Conservation (phyloP, 1,140 invertebrate species). For the Habropoda laboriosa region DNA sequence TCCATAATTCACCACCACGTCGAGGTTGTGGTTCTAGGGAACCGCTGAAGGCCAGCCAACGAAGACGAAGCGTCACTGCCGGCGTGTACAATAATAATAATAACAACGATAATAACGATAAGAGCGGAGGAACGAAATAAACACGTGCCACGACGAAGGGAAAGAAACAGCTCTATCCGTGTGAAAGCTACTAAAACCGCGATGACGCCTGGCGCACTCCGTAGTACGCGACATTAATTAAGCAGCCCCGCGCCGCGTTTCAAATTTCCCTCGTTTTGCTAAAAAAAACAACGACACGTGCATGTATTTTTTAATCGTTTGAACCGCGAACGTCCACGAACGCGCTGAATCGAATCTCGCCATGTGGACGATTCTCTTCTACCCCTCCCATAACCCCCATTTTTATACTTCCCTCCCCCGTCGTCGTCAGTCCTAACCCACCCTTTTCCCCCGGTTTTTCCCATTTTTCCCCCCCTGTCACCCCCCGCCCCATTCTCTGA, state of each 20-base stretch:
- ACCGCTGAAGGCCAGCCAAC: not conserved
- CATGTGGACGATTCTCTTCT: conserved; percentile 32
- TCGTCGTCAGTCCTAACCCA: conserved; percentile 42
- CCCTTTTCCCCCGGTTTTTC: not conserved
- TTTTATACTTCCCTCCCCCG: conserved; percentile 38
- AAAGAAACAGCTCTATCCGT: conserved; percentile 8
- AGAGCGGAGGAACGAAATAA: not conserved
- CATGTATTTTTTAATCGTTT: too few relatives aligned
- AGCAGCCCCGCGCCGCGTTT: not conserved
- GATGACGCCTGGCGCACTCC: conserved; percentile 58
- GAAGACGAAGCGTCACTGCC: not conserved
- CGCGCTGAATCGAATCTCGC: conserved; percentile 49
- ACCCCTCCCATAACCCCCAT: conserved; percentile 17
- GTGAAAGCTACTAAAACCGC: conserved; percentile 17
- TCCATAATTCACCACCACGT: not conserved
- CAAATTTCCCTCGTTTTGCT: not conserved
- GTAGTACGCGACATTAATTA: conserved; percentile 38
- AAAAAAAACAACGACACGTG: too few relatives aligned
- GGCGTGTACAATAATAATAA: too few relatives aligned
- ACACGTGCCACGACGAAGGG: not conserved
- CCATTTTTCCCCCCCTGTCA: not conserved
- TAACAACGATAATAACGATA: too few relatives aligned
- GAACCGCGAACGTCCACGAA: conserved; percentile 39
- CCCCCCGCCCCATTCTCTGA: too few relatives aligned
- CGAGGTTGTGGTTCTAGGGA: not conserved